Base-by-base conservation (phyloP, 2,888 invertebrate genomes). In the Idaea dimidiata region DNA sequence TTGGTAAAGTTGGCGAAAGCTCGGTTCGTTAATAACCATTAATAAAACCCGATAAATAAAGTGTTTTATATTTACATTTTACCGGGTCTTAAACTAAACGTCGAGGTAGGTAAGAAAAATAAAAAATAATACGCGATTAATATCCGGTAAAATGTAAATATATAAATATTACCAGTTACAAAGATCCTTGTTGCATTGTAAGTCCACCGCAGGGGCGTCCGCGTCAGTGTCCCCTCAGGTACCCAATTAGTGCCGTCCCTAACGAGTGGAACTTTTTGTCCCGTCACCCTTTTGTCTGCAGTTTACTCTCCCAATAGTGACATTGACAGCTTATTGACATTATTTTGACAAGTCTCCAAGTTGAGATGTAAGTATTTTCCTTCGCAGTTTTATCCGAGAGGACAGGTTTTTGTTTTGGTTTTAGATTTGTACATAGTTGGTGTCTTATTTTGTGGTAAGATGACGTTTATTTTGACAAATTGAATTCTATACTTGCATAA, bases 191-290 rank as follows among this genome's bases (percentile, higher is more conserved):
- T 43, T 14, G 14, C 10, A 14, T 14, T 43, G 43, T 43, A 43
- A 10, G 43, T 43, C 7, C 43, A 14, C 43, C 14, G 8, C 14
- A 43, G 43, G 43, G 43, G 43, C 10, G 67, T 57, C 57, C 57
- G 17, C 53, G 18, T 7, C 17, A 53, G 69, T 72, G 77, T 79
- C 76, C 83, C 81, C 80, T 43, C 78, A 83, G 84, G 83, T 81
- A 83, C 83, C 87, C 89, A 89, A 89, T 89, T 88, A 89, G 83
- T 74, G 70, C 67, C 68, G 70, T 63, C 70, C 72, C 75, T 87
- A 89, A 88, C 88, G 86, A 89, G 84, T 84, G 82, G 89, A 87
- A 88, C 84, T 88, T 88, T 88, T 87, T 88, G 81, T 75, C 71
- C 73, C 74, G 72, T 73, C 77, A 79, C 80, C 81, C 81, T 83